Evolutionary conservation across 1,140 invertebrate species (phyloP).

Genomic region (Psix sp.): DNA sequence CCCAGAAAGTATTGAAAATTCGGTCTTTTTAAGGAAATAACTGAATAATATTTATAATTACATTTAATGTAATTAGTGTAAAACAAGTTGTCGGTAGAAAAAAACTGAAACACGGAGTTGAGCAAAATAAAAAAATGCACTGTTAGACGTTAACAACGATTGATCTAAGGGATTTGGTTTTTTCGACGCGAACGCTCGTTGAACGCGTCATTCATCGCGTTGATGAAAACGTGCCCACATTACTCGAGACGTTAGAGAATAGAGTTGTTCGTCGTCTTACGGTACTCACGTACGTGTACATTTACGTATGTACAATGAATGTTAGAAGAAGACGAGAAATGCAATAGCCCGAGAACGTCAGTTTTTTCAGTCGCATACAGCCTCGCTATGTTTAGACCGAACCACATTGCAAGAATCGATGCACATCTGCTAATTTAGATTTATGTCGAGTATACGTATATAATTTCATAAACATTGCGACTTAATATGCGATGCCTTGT

Average conservation of each 20-base stretch:
- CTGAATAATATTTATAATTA: too few species aligned
- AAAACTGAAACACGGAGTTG: neutral
- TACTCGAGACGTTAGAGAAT: constrained; percentile 51
- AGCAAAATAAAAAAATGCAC: constrained; percentile 6
- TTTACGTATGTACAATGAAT: constrained; percentile 37
- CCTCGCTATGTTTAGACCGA: constrained; percentile 49
- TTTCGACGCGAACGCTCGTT: constrained; percentile 19
- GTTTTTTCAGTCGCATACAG: constrained; percentile 40
- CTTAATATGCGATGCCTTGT: constrained; percentile 21
- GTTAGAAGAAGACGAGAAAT: constrained; percentile 32
- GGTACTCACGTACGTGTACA: constrained; percentile 30
- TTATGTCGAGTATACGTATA: constrained; percentile 48
- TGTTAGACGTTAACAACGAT: constrained; percentile 15
- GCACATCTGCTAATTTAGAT: constrained; percentile 55
- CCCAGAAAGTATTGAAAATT: too few species aligned
- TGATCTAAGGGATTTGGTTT: constrained; percentile 37
- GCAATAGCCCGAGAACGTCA: constrained; percentile 43
- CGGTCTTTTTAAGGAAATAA: too few species aligned
- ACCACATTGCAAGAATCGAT: constrained; percentile 41
- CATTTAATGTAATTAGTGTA: neutral
- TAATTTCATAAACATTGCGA: constrained; percentile 40
- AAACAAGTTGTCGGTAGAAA: constrained; percentile 9
- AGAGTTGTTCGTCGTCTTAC: constrained; percentile 57
- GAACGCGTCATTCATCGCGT: constrained; percentile 47
- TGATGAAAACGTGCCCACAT: constrained; percentile 60